Evolutionary conservation across 2,888 invertebrate species (phyloP), one percentile per base, ranked within the genome.

Genomic region (Seladonia tumulorum): DNA sequence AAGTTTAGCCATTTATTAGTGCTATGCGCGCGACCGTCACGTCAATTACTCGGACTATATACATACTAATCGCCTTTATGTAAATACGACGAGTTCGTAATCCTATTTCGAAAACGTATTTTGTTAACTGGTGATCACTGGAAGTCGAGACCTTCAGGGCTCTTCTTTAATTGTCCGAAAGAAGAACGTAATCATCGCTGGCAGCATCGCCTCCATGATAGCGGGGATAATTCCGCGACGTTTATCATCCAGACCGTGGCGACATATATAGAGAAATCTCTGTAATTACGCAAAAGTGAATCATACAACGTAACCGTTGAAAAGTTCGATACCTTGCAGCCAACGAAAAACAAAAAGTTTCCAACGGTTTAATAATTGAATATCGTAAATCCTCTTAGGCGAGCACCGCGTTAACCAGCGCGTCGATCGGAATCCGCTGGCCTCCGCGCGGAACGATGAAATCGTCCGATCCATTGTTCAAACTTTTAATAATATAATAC

Each of bases 31-130:
- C 83, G 77, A 82, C 78, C 87, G 88, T 81, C 89, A 87, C 87
- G 86, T 88, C 93, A 93, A 93, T 93, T 93, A 90, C 88, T 87
- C 88, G 83, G 76, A 75, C 89, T 87, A 85, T 86, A 82, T 89
- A 91, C 90, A 93, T 92, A 90, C 92, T 93, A 93, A 94, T 93
- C 90, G 89, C 87, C 90, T 90, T 92, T 92, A 93, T 93, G 92
- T 93, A 93, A 94, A 94, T 93, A 92, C 90, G 83, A 86, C 87
- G 89, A 90, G 92, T 92, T 82, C 90, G 88, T 92, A 91, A 94
- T 91, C 84, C 42, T 76, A 66, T 88, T 90, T 82, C 76, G 81
- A 82, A 80, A 86, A 82, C 82, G 68, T 18, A 47, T 49, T 73
- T n/a, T 42, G 42, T 42, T 29, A 1, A 29, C 81, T 22, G 35